A percentile compares a stretch with the other conserved stretches of the same genome.
Conservation (phyloP, 2,888 invertebrate genomes). For the Poecilus cupreus region DNA sequence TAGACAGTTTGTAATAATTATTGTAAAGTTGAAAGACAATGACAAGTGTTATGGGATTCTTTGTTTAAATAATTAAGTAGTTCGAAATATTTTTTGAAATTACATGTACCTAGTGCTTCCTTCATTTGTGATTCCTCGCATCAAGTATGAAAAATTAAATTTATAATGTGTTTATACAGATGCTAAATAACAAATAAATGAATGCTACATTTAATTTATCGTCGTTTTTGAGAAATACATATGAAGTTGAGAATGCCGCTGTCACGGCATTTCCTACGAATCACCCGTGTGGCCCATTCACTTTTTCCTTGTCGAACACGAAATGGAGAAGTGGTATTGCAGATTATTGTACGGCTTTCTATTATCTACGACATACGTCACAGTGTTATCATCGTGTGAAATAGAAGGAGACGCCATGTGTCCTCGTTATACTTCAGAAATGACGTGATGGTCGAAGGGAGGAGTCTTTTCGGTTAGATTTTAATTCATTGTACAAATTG, state of each 20-base stretch:
- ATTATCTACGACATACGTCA: conserved; percentile 5
- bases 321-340: not conserved
- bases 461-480: conserved; percentile 56
- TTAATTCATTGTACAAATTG: conserved; percentile 52
- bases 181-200: no score
- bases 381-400: not conserved
- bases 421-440: not conserved
- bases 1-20: no score
- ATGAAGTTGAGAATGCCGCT: no score
- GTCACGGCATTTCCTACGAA: not conserved
- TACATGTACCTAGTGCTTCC: no score
- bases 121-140: no score
- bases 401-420: not conserved
- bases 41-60: not conserved
- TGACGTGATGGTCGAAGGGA: conserved; percentile 55
- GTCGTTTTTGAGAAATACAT: no score
- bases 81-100: not conserved
- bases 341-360: not conserved
- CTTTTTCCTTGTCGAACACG: not conserved
- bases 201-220: no score
- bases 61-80: not conserved
- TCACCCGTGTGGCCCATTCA: not conserved
- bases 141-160: no score
- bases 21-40: no score
- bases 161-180: no score